Conservation (phyloP, 37 sponge, comb jelly and placozoan species). For the Corticium candelabrum region DNA sequence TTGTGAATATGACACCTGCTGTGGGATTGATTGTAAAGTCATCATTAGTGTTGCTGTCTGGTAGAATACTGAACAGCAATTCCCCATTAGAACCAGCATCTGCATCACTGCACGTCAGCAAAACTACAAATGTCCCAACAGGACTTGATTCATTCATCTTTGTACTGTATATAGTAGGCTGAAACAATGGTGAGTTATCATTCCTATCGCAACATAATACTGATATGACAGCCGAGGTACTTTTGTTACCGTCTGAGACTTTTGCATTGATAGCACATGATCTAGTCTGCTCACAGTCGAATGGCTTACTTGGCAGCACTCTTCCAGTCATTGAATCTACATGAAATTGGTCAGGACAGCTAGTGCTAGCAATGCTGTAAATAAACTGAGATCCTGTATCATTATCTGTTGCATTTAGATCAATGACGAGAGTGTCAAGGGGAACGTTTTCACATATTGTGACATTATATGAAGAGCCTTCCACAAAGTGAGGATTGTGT, state of each 20-base stretch:
- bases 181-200: neutral
- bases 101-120: neutral
- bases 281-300: neutral
- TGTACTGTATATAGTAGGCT: neutral
- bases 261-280: no score
- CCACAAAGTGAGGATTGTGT: neutral
- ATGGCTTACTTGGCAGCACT: neutral
- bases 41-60: neutral
- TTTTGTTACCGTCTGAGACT: neutral
- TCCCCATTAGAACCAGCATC: no score
- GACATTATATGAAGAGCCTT: neutral
- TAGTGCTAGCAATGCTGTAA: neutral
- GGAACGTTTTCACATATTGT: neutral
- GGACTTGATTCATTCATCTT: neutral
- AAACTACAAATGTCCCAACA: neutral
- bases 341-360: neutral
- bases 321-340: neutral
- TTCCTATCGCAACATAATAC: neutral
- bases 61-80: no score
- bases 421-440: neutral
- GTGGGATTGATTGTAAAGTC: neutral
- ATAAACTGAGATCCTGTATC: neutral
- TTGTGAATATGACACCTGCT: neutral
- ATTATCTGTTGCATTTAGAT: neutral
- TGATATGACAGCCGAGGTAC: neutral